phyloP scores from a whole-genome alignment of 2,113 vertebrate species.

The Alectura lathami region DNA sequence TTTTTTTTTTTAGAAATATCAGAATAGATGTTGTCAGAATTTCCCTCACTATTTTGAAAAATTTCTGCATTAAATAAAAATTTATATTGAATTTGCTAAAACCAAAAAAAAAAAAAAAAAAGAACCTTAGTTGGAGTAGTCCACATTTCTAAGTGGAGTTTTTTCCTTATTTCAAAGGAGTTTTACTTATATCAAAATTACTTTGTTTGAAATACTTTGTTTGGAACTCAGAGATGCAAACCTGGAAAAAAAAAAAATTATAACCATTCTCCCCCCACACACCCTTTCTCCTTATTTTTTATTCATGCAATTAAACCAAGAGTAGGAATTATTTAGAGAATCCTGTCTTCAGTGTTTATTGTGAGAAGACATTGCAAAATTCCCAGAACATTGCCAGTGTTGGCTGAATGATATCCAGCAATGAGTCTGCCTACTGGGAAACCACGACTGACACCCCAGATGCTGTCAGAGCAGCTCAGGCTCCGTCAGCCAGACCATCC shows the following conservation, averaged over 20 bases:
- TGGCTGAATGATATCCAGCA: background rate
- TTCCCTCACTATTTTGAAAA: background rate
- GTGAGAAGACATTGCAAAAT: background rate
- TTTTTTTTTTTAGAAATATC: background rate
- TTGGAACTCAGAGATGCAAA: background rate
- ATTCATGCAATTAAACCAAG: background rate
- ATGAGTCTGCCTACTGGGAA: background rate
- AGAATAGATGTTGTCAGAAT: background rate
- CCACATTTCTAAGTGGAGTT: background rate
- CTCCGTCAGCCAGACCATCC: background rate
- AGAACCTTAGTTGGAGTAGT: background rate
- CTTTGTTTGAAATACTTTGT: background rate
- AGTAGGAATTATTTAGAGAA: background rate
- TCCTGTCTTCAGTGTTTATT: background rate
- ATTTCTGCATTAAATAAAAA: background rate
- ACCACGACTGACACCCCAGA: background rate
- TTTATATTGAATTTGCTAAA: background rate
- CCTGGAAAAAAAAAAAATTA: background rate
- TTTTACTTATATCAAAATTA: background rate
- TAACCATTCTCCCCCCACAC: accelerated
- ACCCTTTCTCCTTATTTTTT: background rate
- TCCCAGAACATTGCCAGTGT: background rate
- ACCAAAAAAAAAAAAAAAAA: background rate
- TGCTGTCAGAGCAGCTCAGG: background rate
- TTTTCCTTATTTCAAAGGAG: background rate